Percentiles rank a stretch among this genome's conserved stretches.
These are phyloP conservation scores for Alcis repandata DNA, from an alignment of 2,888 invertebrate genomes.

Conservation along the genomic window DNA sequence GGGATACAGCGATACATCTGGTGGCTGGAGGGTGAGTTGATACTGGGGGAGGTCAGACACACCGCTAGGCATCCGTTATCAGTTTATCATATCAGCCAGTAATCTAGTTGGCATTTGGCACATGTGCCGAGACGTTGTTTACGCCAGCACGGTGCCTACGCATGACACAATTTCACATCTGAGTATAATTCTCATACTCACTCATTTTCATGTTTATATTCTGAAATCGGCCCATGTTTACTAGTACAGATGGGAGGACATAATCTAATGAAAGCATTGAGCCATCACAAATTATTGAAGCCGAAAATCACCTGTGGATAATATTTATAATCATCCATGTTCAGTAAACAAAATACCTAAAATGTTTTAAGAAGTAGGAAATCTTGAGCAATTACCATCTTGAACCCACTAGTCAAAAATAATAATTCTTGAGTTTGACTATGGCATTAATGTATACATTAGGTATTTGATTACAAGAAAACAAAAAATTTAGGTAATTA, in stretches of 20 bases:
- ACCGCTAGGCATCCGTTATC: conserved; percentile 31
- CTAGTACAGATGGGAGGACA: not conserved
- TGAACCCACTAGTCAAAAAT: too few species aligned
- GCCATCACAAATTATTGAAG: not conserved
- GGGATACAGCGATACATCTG: conserved; percentile 96
- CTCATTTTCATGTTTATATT: not conserved
- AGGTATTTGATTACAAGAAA: too few species aligned
- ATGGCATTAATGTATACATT: too few species aligned
- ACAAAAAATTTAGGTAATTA: too few species aligned
- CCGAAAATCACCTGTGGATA: not conserved
- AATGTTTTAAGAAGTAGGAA: not conserved
- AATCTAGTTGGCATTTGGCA: conserved; percentile 58
- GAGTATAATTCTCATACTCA: conserved; percentile 1
- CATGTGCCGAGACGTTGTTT: conserved; percentile 68
- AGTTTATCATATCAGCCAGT: conserved; percentile 51
- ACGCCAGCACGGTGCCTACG: conserved; percentile 59
- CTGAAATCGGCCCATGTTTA: not conserved
- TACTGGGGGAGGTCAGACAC: conserved; percentile 42
- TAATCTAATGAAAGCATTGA: not conserved
- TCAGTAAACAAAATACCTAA: not conserved
- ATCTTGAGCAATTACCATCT: too few species aligned
- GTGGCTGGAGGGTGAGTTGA: conserved; percentile 97
- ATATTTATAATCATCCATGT: not conserved
- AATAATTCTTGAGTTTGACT: too few species aligned
- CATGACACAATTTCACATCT: conserved; percentile 49